phyloP scores from a whole-genome alignment of 2,888 invertebrate species.

The Ephialtes manifestator region DNA sequence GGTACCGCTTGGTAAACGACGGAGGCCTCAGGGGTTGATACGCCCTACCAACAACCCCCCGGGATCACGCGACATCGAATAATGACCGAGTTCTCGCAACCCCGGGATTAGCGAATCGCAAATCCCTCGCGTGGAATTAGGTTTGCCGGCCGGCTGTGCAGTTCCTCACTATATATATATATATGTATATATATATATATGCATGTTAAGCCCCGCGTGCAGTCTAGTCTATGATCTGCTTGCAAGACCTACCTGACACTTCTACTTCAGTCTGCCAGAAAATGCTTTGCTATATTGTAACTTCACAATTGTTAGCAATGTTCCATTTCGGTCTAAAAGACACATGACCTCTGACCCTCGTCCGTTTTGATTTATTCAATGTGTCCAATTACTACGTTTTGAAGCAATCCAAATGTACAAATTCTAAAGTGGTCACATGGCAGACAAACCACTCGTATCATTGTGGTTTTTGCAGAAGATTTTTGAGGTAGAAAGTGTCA shows the following conservation, averaged over 20 bases:
- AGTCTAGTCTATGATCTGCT: constrained; percentile 19
- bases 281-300: neutral
- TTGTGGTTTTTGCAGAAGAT: too few species aligned
- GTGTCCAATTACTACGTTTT: too few species aligned
- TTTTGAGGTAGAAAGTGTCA: too few species aligned
- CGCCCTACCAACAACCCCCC: constrained; percentile 73
- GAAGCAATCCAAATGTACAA: too few species aligned
- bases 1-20: constrained; percentile 53
- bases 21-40: constrained; percentile 62
- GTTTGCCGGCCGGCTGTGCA: constrained; percentile 73
- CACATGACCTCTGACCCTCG: neutral
- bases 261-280: neutral
- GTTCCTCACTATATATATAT: constrained; percentile 1
- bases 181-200: neutral
- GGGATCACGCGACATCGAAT: constrained; percentile 84
- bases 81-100: constrained; percentile 82
- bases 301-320: neutral
- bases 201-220: constrained; percentile 19
- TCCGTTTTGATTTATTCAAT: neutral
- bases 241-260: constrained; percentile 26
- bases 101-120: constrained; percentile 83
- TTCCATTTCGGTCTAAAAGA: neutral
- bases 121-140: constrained; percentile 80
- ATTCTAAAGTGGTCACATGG: too few species aligned
- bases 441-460: too few species aligned